These are phyloP conservation scores for Sinodicranocentrus sp. DNA, from an alignment of 2,888 invertebrate species.

Conservation along the genomic window DNA sequence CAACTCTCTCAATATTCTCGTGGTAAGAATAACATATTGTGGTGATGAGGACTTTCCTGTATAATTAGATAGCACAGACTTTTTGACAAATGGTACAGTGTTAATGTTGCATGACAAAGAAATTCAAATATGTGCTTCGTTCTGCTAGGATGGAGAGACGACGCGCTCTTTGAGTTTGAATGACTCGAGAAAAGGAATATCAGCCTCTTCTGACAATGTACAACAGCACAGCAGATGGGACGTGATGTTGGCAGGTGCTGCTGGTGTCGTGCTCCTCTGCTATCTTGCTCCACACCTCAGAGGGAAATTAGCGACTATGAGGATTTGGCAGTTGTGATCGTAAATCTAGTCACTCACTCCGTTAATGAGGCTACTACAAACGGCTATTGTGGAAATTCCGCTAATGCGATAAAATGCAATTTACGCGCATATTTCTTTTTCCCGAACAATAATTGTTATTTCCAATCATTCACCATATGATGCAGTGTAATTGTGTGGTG, in stretches of 20 bases:
- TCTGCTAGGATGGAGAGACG: conserved; percentile 49
- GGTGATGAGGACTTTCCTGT: too few species aligned
- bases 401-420: too few species aligned
- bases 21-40: conserved; percentile 37
- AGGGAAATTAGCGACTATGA: conserved; percentile 39
- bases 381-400: too few species aligned
- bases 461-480: too few species aligned
- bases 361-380: too few species aligned
- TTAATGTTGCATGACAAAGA: conserved; percentile 51
- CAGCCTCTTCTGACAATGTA: not conserved
- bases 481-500: too few species aligned
- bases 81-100: conserved; percentile 31
- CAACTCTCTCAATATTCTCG: conserved; percentile 59
- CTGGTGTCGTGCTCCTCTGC: conserved; percentile 48
- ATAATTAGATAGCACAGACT: conserved; percentile 9
- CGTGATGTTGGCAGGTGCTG: conserved; percentile 55
- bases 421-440: too few species aligned
- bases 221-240: conserved; percentile 36
- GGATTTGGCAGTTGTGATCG: conserved; percentile 56
- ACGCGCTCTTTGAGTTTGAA: conserved; percentile 20
- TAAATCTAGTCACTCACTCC: conserved; percentile 46
- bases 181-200: conserved; percentile 24
- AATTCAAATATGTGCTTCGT: conserved; percentile 21
- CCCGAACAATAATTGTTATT: too few species aligned
- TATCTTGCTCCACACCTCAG: conserved; percentile 41